Percentiles rank a stretch among this genome's conserved stretches.
Conservation (phyloP, 2,888 invertebrate species). For the Chirona hameri region DNA sequence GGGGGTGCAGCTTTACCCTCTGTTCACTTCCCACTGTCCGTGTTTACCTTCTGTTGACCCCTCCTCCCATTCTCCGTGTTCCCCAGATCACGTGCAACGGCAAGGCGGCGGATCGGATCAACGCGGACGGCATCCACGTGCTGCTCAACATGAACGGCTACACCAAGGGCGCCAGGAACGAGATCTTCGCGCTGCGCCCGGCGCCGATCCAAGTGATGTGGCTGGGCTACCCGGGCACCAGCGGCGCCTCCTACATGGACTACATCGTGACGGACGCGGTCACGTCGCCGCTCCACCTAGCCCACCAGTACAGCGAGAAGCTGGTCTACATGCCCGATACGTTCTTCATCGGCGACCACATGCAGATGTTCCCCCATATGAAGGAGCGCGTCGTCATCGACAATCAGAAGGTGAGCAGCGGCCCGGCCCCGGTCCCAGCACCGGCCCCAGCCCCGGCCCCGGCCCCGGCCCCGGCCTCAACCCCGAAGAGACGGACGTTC, state of each 20-base stretch:
- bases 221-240: constrained; percentile 98
- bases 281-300: constrained; percentile 83
- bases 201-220: constrained; percentile 98
- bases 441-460: too few species aligned
- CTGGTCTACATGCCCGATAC: constrained; percentile 97
- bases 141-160: constrained; percentile 99
- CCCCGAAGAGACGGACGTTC: too few species aligned
- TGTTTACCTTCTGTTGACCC: too few species aligned
- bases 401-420: constrained; percentile 34
- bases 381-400: constrained; percentile 75
- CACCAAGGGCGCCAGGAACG: constrained; percentile 97
- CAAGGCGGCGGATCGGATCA: constrained; percentile 89
- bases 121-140: constrained; percentile 89
- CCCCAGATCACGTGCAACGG: constrained; percentile 72
- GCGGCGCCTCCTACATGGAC: constrained; percentile 97
- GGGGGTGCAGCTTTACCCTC: too few species aligned
- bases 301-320: constrained; percentile 91
- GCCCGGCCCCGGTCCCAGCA: too few species aligned
- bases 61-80: too few species aligned
- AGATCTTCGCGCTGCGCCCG: constrained; percentile 93
- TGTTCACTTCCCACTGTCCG: too few species aligned
- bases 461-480: too few species aligned
- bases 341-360: constrained; percentile 97
- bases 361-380: constrained; percentile 96
- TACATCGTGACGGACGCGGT: constrained; percentile 92